Conservation (phyloP, 2,888 invertebrate species). For the Eupithecia abbreviata region DNA sequence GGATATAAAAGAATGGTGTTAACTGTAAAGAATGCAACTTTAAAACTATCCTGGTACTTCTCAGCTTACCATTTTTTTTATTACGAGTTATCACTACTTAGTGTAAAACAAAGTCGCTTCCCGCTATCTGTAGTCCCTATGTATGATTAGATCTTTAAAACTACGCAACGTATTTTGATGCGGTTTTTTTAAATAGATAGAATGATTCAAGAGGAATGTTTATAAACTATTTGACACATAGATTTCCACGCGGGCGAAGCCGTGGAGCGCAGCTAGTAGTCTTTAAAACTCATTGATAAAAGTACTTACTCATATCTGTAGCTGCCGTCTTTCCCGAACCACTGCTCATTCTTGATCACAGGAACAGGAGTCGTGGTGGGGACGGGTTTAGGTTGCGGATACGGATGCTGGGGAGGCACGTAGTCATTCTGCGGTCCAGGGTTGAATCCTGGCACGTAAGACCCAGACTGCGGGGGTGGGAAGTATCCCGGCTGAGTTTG, state of each 20-base stretch:
- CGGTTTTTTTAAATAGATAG: too few species aligned
- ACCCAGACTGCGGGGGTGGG: conserved; percentile 23
- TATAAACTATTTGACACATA: too few species aligned
- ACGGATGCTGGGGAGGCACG: conserved; percentile 41
- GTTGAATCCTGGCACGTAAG: conserved; percentile 27
- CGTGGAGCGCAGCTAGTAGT: background rate
- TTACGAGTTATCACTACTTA: background rate
- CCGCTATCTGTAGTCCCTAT: too few species aligned
- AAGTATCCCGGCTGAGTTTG: conserved; percentile 28
- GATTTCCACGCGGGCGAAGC: too few species aligned
- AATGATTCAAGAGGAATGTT: too few species aligned
- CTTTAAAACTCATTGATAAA: background rate
- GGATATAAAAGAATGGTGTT: background rate
- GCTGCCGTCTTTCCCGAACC: conserved; percentile 74
- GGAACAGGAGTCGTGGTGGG: conserved; percentile 68
- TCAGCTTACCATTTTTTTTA: background rate
- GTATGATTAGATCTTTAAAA: too few species aligned
- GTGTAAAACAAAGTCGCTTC: too few species aligned
- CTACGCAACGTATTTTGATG: too few species aligned
- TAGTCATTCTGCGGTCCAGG: conserved; percentile 47
- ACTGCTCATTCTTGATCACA: conserved; percentile 77
- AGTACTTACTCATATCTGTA: conserved; percentile 82
- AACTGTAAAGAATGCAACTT: background rate
- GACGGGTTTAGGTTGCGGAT: conserved; percentile 31
- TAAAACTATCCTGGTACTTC: background rate